Percentiles rank a stretch among this genome's conserved stretches.
phyloP scores from a whole-genome alignment of 2,888 invertebrate species.

The Drosophila austrosaltans region DNA sequence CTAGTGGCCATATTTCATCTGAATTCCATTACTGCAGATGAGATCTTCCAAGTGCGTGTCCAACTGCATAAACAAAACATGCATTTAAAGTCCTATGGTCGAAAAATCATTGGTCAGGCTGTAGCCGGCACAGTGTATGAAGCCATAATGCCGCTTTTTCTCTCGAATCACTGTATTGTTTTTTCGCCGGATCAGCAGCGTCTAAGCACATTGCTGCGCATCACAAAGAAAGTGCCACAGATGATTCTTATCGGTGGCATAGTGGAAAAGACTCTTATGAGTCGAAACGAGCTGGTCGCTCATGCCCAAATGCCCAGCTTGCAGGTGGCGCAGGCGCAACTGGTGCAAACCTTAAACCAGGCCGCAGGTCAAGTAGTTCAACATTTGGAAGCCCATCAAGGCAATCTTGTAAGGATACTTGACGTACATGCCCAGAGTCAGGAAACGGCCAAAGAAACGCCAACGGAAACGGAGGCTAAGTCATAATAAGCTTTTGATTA shows the following conservation, averaged over 20 bases:
- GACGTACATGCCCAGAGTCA: conserved; percentile 85
- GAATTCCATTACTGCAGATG: conserved; percentile 88
- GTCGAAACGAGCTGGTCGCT: conserved; percentile 87
- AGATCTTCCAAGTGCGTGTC: conserved; percentile 87
- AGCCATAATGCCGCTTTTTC: conserved; percentile 87
- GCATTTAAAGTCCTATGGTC: conserved; percentile 88
- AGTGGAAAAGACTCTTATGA: conserved; percentile 88
- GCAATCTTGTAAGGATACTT: conserved; percentile 87
- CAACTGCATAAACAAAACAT: conserved; percentile 87
- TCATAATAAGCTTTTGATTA: conserved; percentile 5
- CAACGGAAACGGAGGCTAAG: conserved; percentile 36
- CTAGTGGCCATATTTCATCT: conserved; percentile 89
- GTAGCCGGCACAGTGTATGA: conserved; percentile 88
- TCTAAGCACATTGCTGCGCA: conserved; percentile 86
- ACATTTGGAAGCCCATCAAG: conserved; percentile 88
- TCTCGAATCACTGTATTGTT: conserved; percentile 87
- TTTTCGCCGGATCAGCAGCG: conserved; percentile 88
- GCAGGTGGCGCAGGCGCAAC: conserved; percentile 87
- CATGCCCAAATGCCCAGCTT: conserved; percentile 88
- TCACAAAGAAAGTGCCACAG: conserved; percentile 89
- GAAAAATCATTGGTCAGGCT: conserved; percentile 87
- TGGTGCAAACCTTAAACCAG: conserved; percentile 88
- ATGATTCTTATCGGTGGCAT: conserved; percentile 91
- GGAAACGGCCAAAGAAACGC: conserved; percentile 10
- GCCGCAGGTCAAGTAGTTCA: conserved; percentile 87